phyloP scores from a whole-genome alignment of 2,888 invertebrate genomes.

The Tachina lurida region DNA sequence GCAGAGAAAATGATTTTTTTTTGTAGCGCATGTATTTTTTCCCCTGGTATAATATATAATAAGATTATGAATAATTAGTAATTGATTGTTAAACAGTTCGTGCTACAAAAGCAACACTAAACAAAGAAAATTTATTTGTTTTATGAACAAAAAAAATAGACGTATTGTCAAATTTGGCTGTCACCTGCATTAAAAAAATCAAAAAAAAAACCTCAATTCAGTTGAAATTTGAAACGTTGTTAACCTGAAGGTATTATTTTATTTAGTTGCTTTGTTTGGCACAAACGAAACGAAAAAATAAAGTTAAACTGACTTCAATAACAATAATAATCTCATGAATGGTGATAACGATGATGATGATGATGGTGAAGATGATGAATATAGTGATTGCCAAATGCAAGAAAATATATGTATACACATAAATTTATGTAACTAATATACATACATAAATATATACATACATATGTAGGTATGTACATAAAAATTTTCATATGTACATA shows the following conservation, averaged over 20 bases:
- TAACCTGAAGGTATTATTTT: constrained; percentile 39
- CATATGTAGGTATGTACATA: too few relatives aligned
- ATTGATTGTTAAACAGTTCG: constrained; percentile 46
- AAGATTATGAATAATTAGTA: constrained; percentile 47
- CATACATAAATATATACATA: not conserved
- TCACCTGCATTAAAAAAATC: constrained; percentile 18
- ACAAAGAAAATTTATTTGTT: not conserved
- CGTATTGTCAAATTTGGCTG: constrained; percentile 1
- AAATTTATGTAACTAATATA: constrained; percentile 7
- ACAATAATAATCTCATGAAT: constrained; percentile 46
- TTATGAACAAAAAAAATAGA: not conserved
- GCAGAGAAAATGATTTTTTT: too few relatives aligned
- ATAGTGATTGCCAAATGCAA: constrained; percentile 56
- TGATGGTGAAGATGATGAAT: constrained; percentile 47
- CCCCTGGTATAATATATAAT: not conserved
- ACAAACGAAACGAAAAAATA: constrained; percentile 8
- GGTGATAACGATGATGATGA: constrained; percentile 2
- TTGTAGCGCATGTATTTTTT: too few relatives aligned
- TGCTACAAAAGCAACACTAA: constrained; percentile 15
- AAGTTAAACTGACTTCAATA: constrained; percentile 28
- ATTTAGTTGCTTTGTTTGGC: constrained; percentile 46
- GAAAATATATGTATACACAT: constrained; percentile 6
- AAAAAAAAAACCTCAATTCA: constrained; percentile 18
- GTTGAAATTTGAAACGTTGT: constrained; percentile 28
- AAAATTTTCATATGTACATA: too few relatives aligned